Evolutionary conservation across 2,797 vertebrate genomes (phyloP).

Genomic region (Pipistrellus nathusii): DNA sequence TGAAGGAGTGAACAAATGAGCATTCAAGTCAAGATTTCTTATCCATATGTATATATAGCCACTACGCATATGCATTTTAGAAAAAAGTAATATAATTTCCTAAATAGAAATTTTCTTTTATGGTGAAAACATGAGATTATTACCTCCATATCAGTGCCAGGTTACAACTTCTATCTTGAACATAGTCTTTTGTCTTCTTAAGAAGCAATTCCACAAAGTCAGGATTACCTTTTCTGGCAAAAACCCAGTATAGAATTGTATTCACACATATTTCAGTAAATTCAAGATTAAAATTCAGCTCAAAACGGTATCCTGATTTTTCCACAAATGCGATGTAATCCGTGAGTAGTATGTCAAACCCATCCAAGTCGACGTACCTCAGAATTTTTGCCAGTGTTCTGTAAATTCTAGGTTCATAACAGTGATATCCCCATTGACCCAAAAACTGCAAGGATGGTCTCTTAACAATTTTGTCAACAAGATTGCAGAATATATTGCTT

Average conservation of each 20-base stretch:
- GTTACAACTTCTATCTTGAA: conserved; percentile 79
- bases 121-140: conserved; percentile 48
- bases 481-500: conserved; percentile 82
- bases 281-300: conserved; percentile 79
- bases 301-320: conserved; percentile 75
- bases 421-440: conserved; percentile 80
- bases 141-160: conserved; percentile 85
- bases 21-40: conserved; percentile 14
- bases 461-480: conserved; percentile 80
- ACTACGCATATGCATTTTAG: background rate
- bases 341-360: conserved; percentile 80
- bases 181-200: conserved; percentile 82
- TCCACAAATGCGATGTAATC: conserved; percentile 84
- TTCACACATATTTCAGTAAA: conserved; percentile 85
- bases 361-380: conserved; percentile 74
- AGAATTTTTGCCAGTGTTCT: conserved; percentile 79
- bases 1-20: background rate
- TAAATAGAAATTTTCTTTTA: conserved; percentile 13
- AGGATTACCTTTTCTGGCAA: conserved; percentile 79
- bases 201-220: conserved; percentile 83
- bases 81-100: background rate
- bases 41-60: background rate
- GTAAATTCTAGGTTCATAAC: conserved; percentile 83
- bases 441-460: conserved; percentile 77
- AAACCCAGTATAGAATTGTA: conserved; percentile 85